Conservation (phyloP, 1,140 invertebrate species). For the Diachasmimorpha longicaudata region DNA sequence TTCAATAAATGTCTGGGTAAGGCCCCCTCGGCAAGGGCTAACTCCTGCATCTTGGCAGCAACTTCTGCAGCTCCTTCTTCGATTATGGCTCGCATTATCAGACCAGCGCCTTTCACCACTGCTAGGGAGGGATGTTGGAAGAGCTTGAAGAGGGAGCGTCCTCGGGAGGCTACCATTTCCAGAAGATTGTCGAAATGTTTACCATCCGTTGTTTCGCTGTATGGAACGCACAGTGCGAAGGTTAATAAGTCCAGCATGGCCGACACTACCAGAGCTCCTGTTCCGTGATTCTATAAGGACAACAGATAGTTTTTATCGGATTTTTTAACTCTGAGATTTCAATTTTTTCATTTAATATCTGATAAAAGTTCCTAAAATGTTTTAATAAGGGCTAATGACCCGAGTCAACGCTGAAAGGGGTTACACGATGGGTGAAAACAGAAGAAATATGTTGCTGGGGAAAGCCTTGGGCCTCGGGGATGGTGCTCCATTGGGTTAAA, state of each 20-base stretch:
- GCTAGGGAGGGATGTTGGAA: conserved; percentile 98
- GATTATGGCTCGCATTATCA: conserved; percentile 96
- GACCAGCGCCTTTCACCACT: conserved; percentile 96
- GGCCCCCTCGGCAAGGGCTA: conserved; percentile 97
- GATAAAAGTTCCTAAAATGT: no score
- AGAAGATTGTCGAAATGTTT: conserved; percentile 95
- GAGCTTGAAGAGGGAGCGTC: conserved; percentile 88
- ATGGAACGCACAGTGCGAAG: conserved; percentile 98
- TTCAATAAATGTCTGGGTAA: conserved; percentile 91
- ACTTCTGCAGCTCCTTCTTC: conserved; percentile 94
- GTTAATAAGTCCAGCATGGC: conserved; percentile 99
- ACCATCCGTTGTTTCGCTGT: conserved; percentile 98
- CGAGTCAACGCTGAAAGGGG: neutral
- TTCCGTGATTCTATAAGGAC: conserved; percentile 72
- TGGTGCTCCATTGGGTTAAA: no score
- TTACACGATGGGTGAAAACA: no score
- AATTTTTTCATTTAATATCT: no score
- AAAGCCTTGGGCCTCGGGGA: no score
- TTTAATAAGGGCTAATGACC: no score
- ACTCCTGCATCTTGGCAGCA: conserved; percentile 92
- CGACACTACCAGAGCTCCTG: conserved; percentile 82
- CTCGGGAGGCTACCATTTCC: conserved; percentile 91
- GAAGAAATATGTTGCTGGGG: no score
- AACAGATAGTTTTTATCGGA: neutral
- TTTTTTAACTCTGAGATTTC: no score